These are phyloP conservation scores for Drosophila sordidula DNA, from an alignment of 2,888 invertebrate genomes.

Conservation along the genomic window DNA sequence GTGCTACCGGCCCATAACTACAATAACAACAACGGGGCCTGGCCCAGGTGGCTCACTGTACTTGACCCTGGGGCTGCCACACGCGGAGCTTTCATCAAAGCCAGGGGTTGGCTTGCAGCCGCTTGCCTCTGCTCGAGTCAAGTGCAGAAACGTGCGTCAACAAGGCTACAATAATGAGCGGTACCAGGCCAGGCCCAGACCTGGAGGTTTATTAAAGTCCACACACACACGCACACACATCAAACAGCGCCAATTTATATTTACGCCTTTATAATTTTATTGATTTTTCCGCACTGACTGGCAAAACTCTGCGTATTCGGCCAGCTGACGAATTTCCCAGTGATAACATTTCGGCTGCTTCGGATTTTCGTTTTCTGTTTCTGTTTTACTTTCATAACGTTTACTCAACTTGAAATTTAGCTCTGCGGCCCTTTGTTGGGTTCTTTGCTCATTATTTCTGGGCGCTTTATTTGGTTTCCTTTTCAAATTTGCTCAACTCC, in stretches of 20 bases:
- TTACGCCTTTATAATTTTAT: slow-evolving; percentile 77
- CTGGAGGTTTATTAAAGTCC: slow-evolving; percentile 35
- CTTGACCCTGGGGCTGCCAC: slow-evolving; percentile 73
- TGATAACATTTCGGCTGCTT: slow-evolving; percentile 41
- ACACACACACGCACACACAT: slow-evolving; percentile 14
- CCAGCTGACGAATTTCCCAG: slow-evolving; percentile 73
- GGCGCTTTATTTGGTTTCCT: slow-evolving; percentile 42
- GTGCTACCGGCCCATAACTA: slow-evolving; percentile 36
- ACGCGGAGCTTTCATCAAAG: slow-evolving; percentile 56
- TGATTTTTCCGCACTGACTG: slow-evolving; percentile 68
- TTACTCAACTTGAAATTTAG: slow-evolving; percentile 43
- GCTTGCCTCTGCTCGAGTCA: slow-evolving; percentile 68
- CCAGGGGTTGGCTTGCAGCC: slow-evolving; percentile 58
- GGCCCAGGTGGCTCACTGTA: slow-evolving; percentile 67
- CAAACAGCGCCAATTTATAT: slow-evolving; percentile 64
- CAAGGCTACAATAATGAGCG: slow-evolving; percentile 56
- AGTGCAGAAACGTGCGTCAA: slow-evolving; percentile 80
- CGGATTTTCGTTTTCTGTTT: slow-evolving; percentile 6
- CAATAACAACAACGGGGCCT: slow-evolving; percentile 21
- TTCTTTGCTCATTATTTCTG: slow-evolving; percentile 35
- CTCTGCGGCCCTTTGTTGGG: slow-evolving; percentile 8
- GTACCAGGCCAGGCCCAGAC: slow-evolving; percentile 10
- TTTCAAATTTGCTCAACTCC: slow-evolving; percentile 53
- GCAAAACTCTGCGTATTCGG: slow-evolving; percentile 38
- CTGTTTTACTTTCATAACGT: slow-evolving; percentile 27